phyloP scores from a whole-genome alignment of 2,888 invertebrate genomes.

The Himalopsyche anomala region DNA sequence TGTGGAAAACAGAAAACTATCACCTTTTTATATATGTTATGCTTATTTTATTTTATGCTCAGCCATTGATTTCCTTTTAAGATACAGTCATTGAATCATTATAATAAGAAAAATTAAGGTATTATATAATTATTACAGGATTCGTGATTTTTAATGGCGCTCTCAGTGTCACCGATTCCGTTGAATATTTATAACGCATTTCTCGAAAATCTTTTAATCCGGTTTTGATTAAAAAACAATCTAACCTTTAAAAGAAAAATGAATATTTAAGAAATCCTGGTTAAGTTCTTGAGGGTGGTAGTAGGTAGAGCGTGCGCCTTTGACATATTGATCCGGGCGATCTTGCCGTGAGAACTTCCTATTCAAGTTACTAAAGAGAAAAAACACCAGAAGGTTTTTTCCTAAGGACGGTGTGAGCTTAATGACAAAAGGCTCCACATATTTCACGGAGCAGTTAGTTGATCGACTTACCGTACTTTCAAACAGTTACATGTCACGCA shows the following conservation, averaged over 20 bases:
- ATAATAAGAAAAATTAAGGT: no score
- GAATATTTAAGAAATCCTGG: constrained; percentile 26
- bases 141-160: no score
- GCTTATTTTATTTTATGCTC: no score
- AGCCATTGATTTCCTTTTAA: no score
- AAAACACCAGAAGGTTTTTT: constrained; percentile 11
- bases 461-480: constrained; percentile 61
- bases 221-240: no score
- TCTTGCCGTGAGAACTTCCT: constrained; percentile 44
- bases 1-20: no score
- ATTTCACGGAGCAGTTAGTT: constrained; percentile 63
- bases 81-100: no score
- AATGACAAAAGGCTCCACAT: constrained; percentile 62
- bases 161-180: no score
- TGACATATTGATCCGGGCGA: constrained; percentile 43
- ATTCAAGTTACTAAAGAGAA: constrained; percentile 35
- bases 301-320: constrained; percentile 22
- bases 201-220: no score
- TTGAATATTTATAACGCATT: no score
- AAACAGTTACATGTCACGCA: constrained; percentile 52
- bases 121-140: no score
- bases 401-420: constrained; percentile 50
- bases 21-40: no score
- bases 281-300: neutral
- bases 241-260: neutral